Evolutionary conservation across 2,113 vertebrate species (phyloP).

Genomic region (Chloroceryle aenea): DNA sequence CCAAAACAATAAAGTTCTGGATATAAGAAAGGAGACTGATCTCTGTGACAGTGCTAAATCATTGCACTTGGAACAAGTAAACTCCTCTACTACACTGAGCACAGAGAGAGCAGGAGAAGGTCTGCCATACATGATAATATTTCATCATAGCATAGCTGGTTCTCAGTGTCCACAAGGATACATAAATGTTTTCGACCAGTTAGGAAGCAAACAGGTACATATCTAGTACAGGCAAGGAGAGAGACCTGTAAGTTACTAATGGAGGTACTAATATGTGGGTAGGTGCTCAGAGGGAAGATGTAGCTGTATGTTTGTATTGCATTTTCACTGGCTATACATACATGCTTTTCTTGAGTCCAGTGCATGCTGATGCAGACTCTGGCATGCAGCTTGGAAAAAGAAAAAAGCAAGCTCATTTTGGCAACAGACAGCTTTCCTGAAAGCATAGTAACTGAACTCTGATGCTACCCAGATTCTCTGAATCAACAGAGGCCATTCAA

Average conservation of each 20-base stretch:
- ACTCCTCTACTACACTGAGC: not conserved
- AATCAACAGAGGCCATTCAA: conserved; percentile 61
- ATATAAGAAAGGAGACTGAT: not conserved
- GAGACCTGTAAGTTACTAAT: not conserved
- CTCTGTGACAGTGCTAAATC: not conserved
- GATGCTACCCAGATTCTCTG: conserved; percentile 53
- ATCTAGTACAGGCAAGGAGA: not conserved
- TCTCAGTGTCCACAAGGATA: not conserved
- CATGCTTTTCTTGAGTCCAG: not conserved
- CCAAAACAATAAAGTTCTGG: not conserved
- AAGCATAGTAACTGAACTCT: conserved; percentile 61
- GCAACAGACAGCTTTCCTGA: conserved; percentile 49
- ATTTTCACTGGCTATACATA: not conserved
- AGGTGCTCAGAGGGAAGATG: not conserved
- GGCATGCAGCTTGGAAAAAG: conserved; percentile 11
- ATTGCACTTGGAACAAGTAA: not conserved
- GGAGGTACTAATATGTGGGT: not conserved
- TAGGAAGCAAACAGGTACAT: not conserved
- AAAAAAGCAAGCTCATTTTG: conserved; percentile 42
- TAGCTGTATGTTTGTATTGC: not conserved
- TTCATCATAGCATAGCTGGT: not conserved
- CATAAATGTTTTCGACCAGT: too few species aligned
- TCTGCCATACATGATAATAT: not conserved
- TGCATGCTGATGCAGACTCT: conserved; percentile 4
- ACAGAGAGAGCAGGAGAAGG: not conserved